These are phyloP conservation scores for Lepus townsendii DNA, from an alignment of 2,797 vertebrate species.

Conservation along the genomic window DNA sequence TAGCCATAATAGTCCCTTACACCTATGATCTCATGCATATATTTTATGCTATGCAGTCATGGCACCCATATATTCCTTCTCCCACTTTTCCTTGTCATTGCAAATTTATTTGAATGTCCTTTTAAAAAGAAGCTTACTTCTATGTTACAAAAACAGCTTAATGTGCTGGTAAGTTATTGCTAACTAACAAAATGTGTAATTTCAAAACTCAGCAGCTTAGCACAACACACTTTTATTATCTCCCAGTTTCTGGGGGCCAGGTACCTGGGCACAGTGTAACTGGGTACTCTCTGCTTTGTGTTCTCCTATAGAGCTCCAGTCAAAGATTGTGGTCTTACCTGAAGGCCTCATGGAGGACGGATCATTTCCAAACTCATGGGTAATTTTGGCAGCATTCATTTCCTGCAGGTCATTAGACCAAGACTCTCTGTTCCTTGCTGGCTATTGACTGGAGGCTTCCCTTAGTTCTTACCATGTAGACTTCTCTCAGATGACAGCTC, in stretches of 20 bases:
- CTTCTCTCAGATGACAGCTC: background rate
- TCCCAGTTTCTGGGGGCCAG: background rate
- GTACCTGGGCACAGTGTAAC: background rate
- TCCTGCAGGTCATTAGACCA: background rate
- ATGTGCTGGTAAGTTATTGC: background rate
- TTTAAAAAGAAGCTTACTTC: background rate
- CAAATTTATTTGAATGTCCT: background rate
- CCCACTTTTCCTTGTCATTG: background rate
- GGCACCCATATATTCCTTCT: background rate
- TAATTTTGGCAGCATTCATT: background rate
- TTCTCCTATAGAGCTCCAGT: background rate
- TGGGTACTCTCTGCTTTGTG: background rate
- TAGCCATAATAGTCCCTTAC: background rate
- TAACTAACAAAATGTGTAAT: background rate
- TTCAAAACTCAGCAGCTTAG: background rate
- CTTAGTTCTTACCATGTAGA: background rate
- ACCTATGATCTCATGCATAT: background rate
- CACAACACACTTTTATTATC: background rate
- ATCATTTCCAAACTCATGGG: background rate
- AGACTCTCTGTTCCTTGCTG: background rate
- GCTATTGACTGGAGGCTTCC: too few species aligned
- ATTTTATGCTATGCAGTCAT: background rate
- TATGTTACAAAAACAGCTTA: background rate
- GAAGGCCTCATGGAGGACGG: slow-evolving; percentile 13
- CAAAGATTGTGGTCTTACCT: background rate